Base-by-base conservation (phyloP, 2,888 invertebrate genomes). In the Leuctra nigra region DNA sequence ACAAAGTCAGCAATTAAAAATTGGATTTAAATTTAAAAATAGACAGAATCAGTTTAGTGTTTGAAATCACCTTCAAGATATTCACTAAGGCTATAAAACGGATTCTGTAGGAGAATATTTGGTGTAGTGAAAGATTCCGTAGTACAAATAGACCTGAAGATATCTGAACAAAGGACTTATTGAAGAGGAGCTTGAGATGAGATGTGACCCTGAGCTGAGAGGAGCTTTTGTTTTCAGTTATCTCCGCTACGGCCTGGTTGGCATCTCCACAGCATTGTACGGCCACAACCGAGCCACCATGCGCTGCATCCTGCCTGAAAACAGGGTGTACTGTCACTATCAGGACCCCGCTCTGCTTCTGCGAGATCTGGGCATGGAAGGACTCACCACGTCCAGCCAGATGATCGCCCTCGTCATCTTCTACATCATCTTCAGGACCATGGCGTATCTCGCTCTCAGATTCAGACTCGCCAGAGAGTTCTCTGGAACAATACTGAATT, bases 161-260 rank as follows among this genome's bases (percentile, higher is more conserved):
- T n/a, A n/a, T n/a, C n/a, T n/a, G n/a, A n/a, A n/a, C n/a, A n/a
- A n/a, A n/a, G n/a, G n/a, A n/a, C n/a, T n/a, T n/a, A n/a, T n/a
- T n/a, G n/a, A n/a, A n/a, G n/a, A n/a, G n/a, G n/a, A n/a, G n/a
- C n/a, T n/a, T n/a, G n/a, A n/a, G n/a, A n/a, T n/a, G n/a, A n/a
- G n/a, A n/a, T n/a, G n/a, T n/a, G n/a, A n/a, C n/a, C n/a, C n/a
- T n/a, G n/a, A n/a, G n/a, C n/a, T n/a, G n/a, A n/a, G n/a, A n/a
- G n/a, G n/a, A n/a, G n/a, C n/a, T n/a, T n/a, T n/a, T n/a, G n/a
- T n/a, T 48, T 48, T 2, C 2, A 81, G 80, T 1, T 89, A 82
- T 68, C 74, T 87, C 16, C 78, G 87, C 53, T 87, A 82, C 66
- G 81, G 84, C 0, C 75, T 87, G 55, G 78, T 83, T 6, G 86